Evolutionary conservation across 1,140 invertebrate species (phyloP).

Genomic region (Heterodera schachtii): DNA sequence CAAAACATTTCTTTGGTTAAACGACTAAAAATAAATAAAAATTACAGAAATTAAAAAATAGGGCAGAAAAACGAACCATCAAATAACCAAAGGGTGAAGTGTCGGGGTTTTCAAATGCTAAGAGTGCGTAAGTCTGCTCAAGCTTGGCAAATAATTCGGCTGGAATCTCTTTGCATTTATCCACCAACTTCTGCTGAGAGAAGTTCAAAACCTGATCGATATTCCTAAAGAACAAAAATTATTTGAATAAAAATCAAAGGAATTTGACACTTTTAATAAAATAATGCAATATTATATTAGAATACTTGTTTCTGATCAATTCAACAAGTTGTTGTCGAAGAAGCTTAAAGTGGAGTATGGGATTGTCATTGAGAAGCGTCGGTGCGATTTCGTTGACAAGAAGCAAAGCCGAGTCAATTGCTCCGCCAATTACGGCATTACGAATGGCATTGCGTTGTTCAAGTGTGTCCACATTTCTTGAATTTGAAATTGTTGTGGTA

Average conservation of each 20-base stretch:
- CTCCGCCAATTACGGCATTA: conserved; percentile 88
- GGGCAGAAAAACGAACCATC: conserved; percentile 67
- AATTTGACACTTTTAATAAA: background rate
- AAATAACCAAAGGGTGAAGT: conserved; percentile 91
- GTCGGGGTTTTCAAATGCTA: conserved; percentile 94
- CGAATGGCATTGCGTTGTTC: conserved; percentile 91
- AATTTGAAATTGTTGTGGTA: conserved; percentile 7
- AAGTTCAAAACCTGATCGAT: conserved; percentile 50
- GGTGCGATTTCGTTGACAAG: conserved; percentile 92
- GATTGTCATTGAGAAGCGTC: conserved; percentile 88
- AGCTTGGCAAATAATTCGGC: conserved; percentile 66
- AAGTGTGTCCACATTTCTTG: conserved; percentile 73
- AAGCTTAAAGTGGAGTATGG: conserved; percentile 91
- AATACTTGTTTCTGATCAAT: conserved; percentile 48
- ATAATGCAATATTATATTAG: background rate
- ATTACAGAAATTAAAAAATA: conserved; percentile 64
- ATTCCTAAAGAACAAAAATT: conserved; percentile 40
- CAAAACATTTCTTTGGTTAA: conserved; percentile 77
- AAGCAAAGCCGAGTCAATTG: conserved; percentile 87
- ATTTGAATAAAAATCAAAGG: conserved; percentile 3
- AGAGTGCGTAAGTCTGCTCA: conserved; percentile 82
- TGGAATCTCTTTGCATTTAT: conserved; percentile 44
- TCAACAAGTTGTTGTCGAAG: conserved; percentile 69
- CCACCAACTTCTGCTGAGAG: conserved; percentile 45
- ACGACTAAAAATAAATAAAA: conserved; percentile 10